Base-by-base conservation (phyloP, 2,888 invertebrate genomes). In the Meiosimyza platycephala region DNA sequence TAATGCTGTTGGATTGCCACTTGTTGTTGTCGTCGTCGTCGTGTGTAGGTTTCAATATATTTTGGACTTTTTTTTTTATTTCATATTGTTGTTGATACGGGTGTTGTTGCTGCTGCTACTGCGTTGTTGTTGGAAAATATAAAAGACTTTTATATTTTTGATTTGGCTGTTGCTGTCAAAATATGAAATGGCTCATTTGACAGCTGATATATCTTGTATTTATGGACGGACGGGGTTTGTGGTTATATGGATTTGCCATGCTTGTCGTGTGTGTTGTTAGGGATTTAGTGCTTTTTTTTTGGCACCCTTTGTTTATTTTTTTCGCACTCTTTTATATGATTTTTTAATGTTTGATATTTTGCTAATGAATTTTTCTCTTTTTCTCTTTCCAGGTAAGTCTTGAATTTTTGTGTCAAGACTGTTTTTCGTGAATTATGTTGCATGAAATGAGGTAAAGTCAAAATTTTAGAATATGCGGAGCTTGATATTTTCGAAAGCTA, bases 341-440 rank as follows among this genome's bases (percentile, higher is more conserved):
- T 47, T 55, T 33, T 66, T 47, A 54, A 40, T 55, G 33, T 33
- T 40, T 55, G 6, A 0, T 50, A 2, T 9, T 40, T 40, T 40
- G 9, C 51, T 69, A 15, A 60, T 6, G 28, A 13, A 50, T 57
- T 71, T 22, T 64, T 67, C n/a, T 65, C 52, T 52, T 40, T 72
- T 57, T 72, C 33, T 59, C 16, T 28, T 72, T 72, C 7, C 72
- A 66, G 72, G 66, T 72, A 66, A 72, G 66, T 9, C 40, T 51
- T 60, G 9, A 13, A 15, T 6, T 13, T 59, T 48, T 57, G 16
- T 68, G 15, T 2, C 12, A 33, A 54, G 16, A 55, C 11, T 11
- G 62, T 7, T 18, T 33, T 33, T 40, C 13, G 50, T 22, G 22
- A 70, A 40, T 11, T 15, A 6, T 51, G 15, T 40, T 40, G 15